Base-by-base conservation (phyloP, 2,888 invertebrate species). In the Perdita meconis region DNA sequence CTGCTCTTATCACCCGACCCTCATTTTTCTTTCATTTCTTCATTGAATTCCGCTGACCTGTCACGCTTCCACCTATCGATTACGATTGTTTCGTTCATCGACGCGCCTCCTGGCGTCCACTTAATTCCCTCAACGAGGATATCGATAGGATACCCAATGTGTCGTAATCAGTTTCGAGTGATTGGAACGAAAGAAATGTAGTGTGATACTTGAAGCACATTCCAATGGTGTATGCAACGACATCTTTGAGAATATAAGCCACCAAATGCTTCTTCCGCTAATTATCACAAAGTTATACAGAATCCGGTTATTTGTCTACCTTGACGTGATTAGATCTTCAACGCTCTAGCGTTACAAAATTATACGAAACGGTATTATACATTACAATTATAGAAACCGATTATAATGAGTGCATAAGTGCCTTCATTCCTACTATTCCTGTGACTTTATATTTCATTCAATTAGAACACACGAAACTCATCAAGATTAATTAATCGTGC, bases 21-120 rank as follows among this genome's bases (percentile, higher is more conserved):
- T 63, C 70, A 69, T 78, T 84, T 80, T 72, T 80, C 72, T 77
- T 76, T 55, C 60, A 40, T 70, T 65, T 38, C 59, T 59, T 40
- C 44, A 53, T 40, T 55, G 56, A 42, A 68, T 40, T 40, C 12
- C 8, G 30, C 47, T 34, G 22, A 47, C 47, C 22, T 22, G 22
- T 47, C 47, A 51, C 51, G 22, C 26, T 51, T 6, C 16, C 24
- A 13, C n/a, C 5, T 6, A 24, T 24, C 51, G 51, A 51, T 22
- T 22, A 51, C 22, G 22, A 24, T 51, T 51, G 26, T 51, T 26
- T 24, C 51, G 51, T 51, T 26, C 47, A 47, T 16, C 47, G 19
- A 22, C 47, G 47, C 47, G 22, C 47, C 47, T 47, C 47, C 47
- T 47, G 22, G 47, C 47, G 47, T 47, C 47, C 47, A 10, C 8